Evolutionary conservation across 2,888 invertebrate genomes (phyloP), one percentile per base, ranked within the genome.

Genomic region (Noctuana brunneofusca): DNA sequence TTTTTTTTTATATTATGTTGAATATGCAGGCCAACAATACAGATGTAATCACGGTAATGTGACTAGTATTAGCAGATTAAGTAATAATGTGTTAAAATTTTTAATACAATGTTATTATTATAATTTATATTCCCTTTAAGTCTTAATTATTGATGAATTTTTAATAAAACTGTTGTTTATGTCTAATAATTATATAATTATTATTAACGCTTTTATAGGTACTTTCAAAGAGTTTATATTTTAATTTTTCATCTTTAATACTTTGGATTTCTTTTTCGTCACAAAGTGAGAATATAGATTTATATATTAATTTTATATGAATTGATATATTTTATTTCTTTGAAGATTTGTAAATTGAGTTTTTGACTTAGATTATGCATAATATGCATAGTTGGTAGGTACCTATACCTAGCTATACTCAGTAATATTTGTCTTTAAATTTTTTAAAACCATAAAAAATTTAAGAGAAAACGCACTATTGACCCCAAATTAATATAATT

Each of bases 61-160:
- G 35, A 50, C n/a, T 58, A 58, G 35, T 50, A 49, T 49, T 58
- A 58, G 35, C 72, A 72, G 72, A 69, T 69, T 83, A 80, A 80
- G 76, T 69, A 75, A 75, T 76, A 75, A 74, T 74, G 72, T 75
- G 73, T 75, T 74, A 57, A 27, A 57, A 22, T n/a, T n/a, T n/a
- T 38, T 50, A 52, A 52, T 16, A 43, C 52, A 38, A 41, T 58
- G 58, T 50, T 58, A 50, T 41, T 24, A 58, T 50, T 9, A 73
- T 77, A 72, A 78, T 76, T 78, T 79, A 79, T 81, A 73, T 79
- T 75, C 74, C 67, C 66, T 70, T 66, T 67, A 30, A 18, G 20
- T 58, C 35, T 41, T 56, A n/a, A 41, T 38, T 27, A 24, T 57
- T 18, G 22, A n/a, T n/a, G 24, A 48, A 30, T 35, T 52, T 27